phyloP scores from a whole-genome alignment of 2,797 vertebrate species.

The Syndactyla subalaris region DNA sequence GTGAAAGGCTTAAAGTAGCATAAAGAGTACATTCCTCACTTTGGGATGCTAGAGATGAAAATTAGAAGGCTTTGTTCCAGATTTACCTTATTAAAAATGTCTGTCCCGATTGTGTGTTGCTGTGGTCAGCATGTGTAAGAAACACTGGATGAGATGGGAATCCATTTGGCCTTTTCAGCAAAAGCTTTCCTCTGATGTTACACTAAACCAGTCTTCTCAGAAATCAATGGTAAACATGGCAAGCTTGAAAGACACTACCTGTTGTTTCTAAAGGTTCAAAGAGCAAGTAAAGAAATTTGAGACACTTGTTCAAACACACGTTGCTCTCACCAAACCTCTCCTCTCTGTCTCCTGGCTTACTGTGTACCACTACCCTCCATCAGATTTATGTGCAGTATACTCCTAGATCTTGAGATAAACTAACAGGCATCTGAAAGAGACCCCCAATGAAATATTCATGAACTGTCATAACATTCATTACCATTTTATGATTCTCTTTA shows the following conservation, averaged over 20 bases:
- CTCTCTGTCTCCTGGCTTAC: not conserved
- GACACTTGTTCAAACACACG: not conserved
- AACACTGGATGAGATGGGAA: not conserved
- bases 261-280: not conserved
- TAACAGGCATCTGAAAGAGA: slow-evolving; percentile 61
- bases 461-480: slow-evolving; percentile 78
- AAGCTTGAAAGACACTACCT: not conserved
- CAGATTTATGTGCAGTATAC: slow-evolving; percentile 61
- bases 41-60: not conserved
- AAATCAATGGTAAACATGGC: not conserved
- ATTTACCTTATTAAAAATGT: not conserved
- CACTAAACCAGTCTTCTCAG: not conserved
- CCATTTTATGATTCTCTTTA: slow-evolving; percentile 79
- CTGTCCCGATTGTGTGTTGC: not conserved
- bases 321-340: not conserved
- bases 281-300: not conserved
- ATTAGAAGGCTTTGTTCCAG: not conserved
- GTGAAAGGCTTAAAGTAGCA: not conserved
- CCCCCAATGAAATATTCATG: slow-evolving; percentile 79
- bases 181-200: not conserved
- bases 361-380: not conserved
- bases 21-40: not conserved
- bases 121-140: not conserved
- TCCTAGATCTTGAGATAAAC: slow-evolving; percentile 70
- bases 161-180: not conserved